phyloP scores from a whole-genome alignment of 2,888 invertebrate species.

The Ormyrus labotus region DNA sequence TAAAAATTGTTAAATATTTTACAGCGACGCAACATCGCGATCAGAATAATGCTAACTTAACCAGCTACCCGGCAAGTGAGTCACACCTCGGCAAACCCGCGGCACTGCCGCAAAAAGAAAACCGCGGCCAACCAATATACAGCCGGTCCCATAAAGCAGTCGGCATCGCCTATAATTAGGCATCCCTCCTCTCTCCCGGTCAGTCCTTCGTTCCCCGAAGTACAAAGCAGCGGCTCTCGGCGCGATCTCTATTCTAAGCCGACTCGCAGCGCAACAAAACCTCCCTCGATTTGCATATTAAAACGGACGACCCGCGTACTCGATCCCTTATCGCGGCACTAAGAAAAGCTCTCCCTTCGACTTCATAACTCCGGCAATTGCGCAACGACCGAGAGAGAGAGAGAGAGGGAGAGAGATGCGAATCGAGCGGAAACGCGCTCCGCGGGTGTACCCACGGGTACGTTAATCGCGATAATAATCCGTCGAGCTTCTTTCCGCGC shows the following conservation, averaged over 20 bases:
- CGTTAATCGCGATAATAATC: slow-evolving; percentile 43
- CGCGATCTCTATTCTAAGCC: slow-evolving; percentile 1
- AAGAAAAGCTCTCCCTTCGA: slow-evolving; percentile 35
- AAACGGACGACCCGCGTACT: slow-evolving; percentile 1
- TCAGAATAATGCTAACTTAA: too few species aligned
- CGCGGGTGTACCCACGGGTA: slow-evolving; percentile 1
- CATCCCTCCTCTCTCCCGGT: background rate
- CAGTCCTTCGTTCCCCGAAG: background rate
- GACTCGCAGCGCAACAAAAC: slow-evolving; percentile 1
- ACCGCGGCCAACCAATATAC: background rate
- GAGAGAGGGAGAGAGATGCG: background rate
- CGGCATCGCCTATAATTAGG: slow-evolving; percentile 2
- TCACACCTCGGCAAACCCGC: too few species aligned
- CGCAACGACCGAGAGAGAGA: background rate
- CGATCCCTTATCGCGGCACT: slow-evolving; percentile 27
- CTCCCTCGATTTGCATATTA: slow-evolving; percentile 38
- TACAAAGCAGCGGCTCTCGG: background rate
- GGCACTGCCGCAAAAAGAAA: background rate
- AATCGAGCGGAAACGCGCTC: slow-evolving; percentile 35
- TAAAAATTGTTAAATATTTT: too few species aligned
- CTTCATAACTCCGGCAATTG: slow-evolving; percentile 44
- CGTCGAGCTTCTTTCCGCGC: background rate
- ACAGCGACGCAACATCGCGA: too few species aligned
- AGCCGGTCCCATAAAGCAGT: slow-evolving; percentile 16
- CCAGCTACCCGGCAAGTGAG: too few species aligned